Percentiles rank a stretch among this genome's conserved stretches.
Evolutionary conservation across 2,797 vertebrate genomes (phyloP).

Genomic region (Otus scops): DNA sequence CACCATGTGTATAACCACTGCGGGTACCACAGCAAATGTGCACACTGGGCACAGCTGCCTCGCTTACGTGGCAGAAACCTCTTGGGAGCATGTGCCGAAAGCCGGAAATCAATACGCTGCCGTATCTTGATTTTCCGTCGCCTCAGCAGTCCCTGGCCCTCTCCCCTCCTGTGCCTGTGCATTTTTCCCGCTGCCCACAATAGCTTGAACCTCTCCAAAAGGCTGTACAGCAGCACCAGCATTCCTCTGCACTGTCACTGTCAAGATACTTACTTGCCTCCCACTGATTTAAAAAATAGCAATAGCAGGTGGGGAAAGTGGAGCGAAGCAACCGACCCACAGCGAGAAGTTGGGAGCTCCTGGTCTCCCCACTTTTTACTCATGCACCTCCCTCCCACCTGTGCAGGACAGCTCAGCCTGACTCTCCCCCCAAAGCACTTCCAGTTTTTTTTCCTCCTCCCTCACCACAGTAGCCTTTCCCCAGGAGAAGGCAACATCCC

Average conservation of each 20-base stretch:
- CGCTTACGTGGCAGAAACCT: not conserved
- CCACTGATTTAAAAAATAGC: not conserved
- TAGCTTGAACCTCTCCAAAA: not conserved
- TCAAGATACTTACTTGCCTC: not conserved
- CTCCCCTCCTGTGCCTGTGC: not conserved
- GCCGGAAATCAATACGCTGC: not conserved
- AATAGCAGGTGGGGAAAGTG: not conserved
- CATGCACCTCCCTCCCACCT: accelerated
- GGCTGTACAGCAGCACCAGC: not conserved
- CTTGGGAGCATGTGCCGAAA: not conserved
- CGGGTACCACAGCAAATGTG: not conserved
- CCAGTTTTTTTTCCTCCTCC: not conserved
- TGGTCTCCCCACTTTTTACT: not conserved
- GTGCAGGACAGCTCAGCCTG: accelerated
- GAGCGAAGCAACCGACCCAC: not conserved
- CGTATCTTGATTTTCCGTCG: not conserved
- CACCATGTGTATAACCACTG: accelerated
- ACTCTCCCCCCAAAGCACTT: not conserved
- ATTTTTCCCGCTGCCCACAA: not conserved
- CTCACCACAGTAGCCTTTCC: not conserved
- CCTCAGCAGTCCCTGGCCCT: not conserved
- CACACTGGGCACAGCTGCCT: not conserved
- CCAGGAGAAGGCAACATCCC: not conserved
- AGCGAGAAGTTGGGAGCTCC: not conserved
- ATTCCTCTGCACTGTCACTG: not conserved